Base-by-base conservation (phyloP, 1,140 invertebrate genomes). In the Drosophila willistoni region DNA sequence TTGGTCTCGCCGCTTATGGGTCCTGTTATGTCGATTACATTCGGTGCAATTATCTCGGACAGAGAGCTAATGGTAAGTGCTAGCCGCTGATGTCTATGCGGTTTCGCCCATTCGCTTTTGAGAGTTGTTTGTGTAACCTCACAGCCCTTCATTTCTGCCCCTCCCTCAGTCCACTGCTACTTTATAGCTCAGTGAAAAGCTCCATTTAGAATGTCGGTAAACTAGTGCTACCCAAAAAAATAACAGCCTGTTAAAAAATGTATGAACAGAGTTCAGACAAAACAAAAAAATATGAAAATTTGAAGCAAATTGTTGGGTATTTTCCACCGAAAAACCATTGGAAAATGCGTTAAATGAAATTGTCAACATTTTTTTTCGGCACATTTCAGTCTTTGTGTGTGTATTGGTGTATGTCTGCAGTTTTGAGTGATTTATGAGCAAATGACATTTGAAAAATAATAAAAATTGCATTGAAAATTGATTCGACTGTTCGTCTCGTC, bases 1-100 rank as follows among this genome's bases (percentile, higher is more conserved):
- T 92, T 98, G 70, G 96, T 97, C 2, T 97, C 96, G 1, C 97
- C 97, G 0, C 93, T 97, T 3, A 98, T 97, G 96, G 96, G 96
- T 42, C 96, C 96, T 0, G 96, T 97, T 9, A 96, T 97, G 94
- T 96, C 96, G 9, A 94, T 96, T 41, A 97, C 96, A 33, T 97
- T 97, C 91, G 96, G 96, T 3, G 94, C 94, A 22, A 95, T 96
- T 59, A 96, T 98, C 83, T 94, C 96, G 12, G 96, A 98, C 86
- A 93, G 93, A 72, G 92, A 92, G 73, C 91, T 94, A 81, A 82
- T 92, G 77, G 91, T 92, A 77, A 92, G 91, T 91, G 81, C 59
- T n/a, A 14, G 39, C 75, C 39, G 25, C 70, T 63, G 66, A 55
- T 78, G 66, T 64, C 71, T 47, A 25, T 75, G 68, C 61, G 67